Evolutionary conservation across 2,113 vertebrate genomes (phyloP).

Genomic region (Megalops atlanticus): DNA sequence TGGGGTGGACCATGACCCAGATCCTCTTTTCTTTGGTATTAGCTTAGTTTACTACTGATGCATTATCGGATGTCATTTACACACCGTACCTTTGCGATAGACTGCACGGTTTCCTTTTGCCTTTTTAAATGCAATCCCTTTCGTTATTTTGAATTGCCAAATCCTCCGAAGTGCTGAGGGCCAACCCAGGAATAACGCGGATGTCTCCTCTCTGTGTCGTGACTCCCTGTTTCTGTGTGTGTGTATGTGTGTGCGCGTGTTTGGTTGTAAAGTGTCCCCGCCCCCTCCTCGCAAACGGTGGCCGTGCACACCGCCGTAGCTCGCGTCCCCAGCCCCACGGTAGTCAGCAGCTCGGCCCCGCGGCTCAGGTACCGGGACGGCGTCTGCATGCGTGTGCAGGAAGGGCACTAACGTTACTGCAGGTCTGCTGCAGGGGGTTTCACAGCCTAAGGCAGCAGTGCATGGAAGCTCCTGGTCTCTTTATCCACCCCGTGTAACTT

Average conservation of each 20-base stretch:
- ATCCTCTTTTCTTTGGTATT: no score
- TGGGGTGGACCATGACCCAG: no score
- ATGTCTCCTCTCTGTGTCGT: neutral
- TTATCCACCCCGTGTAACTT: neutral
- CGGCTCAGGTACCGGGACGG: constrained; percentile 81
- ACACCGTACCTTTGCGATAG: no score
- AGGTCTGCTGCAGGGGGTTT: neutral
- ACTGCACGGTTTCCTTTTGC: no score
- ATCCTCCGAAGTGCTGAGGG: no score
- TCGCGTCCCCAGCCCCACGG: constrained; percentile 78
- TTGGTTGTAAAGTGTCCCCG: constrained; percentile 79
- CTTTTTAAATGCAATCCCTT: no score
- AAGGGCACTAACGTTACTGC: constrained; percentile 25
- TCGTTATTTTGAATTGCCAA: no score
- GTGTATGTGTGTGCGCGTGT: constrained; percentile 50
- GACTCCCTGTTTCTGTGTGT: constrained; percentile 60
- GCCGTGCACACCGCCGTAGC: constrained; percentile 72
- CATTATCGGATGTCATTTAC: no score
- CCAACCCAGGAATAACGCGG: neutral
- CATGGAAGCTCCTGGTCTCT: neutral
- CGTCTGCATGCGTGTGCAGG: constrained; percentile 60
- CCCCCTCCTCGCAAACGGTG: constrained; percentile 73
- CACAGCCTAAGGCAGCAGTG: neutral
- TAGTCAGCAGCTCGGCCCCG: constrained; percentile 80
- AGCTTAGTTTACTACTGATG: no score